These are phyloP conservation scores for Bolinopsis microptera DNA, from an alignment of 37 sponge, comb jelly and placozoan species.

Conservation along the genomic window DNA sequence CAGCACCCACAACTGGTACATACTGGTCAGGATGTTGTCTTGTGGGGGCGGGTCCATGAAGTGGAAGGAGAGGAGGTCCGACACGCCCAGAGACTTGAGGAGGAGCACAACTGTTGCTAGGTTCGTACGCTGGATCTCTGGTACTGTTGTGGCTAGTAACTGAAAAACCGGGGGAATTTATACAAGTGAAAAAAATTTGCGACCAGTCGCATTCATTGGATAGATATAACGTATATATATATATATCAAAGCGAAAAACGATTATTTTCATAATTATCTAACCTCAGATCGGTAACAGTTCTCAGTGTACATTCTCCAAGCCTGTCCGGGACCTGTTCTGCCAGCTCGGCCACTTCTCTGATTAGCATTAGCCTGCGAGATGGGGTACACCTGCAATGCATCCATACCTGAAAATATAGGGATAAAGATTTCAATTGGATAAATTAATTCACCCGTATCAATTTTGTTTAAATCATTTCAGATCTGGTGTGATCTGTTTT, in stretches of 20 bases:
- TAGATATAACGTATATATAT: background rate
- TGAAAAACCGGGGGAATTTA: conserved; percentile 48
- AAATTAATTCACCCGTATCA: too few relatives aligned
- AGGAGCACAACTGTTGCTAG: conserved; percentile 96
- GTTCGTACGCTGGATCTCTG: conserved; percentile 99
- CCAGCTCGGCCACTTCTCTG: conserved; percentile 98
- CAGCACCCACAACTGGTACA: conserved; percentile 99
- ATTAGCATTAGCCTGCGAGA: conserved; percentile 95
- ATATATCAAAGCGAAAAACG: too few relatives aligned
- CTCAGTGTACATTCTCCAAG: conserved; percentile 92
- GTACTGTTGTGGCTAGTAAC: conserved; percentile 89
- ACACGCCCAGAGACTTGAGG: conserved; percentile 94
- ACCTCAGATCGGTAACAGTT: conserved; percentile 75
- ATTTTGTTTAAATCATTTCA: too few relatives aligned
- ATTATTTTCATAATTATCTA: background rate
- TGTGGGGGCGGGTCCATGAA: conserved; percentile 99
- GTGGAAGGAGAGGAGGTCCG: conserved; percentile 95
- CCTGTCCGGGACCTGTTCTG: conserved; percentile 97
- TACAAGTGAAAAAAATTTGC: too few relatives aligned
- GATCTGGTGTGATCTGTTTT: too few relatives aligned
- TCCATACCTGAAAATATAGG: conserved; percentile 88
- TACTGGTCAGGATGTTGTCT: conserved; percentile 98
- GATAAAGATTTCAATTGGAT: too few relatives aligned
- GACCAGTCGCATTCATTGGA: background rate
- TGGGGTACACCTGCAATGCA: conserved; percentile 96